phyloP scores from a whole-genome alignment of 1,140 invertebrate genomes.

The Lepidotrigona ventralis region DNA sequence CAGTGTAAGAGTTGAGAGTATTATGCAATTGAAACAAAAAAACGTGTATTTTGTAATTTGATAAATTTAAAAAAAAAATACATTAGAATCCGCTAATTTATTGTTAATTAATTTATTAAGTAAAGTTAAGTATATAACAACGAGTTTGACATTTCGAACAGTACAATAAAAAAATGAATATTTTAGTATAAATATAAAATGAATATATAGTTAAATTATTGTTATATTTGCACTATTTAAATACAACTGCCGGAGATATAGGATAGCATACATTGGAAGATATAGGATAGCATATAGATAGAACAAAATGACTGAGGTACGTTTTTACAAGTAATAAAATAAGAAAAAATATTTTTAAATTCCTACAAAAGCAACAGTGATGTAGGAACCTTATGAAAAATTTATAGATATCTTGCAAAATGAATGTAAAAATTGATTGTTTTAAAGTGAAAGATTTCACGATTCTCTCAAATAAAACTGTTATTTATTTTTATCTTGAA shows the following conservation, averaged over 20 bases:
- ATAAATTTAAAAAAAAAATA: too few species aligned
- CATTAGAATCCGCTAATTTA: too few species aligned
- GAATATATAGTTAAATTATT: not conserved
- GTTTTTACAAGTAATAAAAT: not conserved
- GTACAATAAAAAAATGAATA: not conserved
- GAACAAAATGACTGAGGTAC: not conserved
- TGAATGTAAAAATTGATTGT: not conserved
- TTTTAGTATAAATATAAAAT: too few species aligned
- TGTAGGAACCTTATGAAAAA: not conserved
- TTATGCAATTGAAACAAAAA: too few species aligned
- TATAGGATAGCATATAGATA: not conserved
- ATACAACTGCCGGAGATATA: not conserved
- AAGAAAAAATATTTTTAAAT: not conserved
- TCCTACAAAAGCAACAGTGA: not conserved
- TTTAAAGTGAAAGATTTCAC: not conserved
- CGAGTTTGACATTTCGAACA: not conserved
- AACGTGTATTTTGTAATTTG: too few species aligned
- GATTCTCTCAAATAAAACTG: not conserved
- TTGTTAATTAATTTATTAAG: too few species aligned
- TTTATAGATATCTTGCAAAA: not conserved
- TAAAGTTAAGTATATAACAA: too few species aligned
- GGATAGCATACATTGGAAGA: not conserved
- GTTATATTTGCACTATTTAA: not conserved
- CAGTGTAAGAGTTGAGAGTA: too few species aligned
- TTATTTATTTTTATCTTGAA: not conserved